Conservation (phyloP, 2,888 invertebrate genomes). For the Octodonta nipae region DNA sequence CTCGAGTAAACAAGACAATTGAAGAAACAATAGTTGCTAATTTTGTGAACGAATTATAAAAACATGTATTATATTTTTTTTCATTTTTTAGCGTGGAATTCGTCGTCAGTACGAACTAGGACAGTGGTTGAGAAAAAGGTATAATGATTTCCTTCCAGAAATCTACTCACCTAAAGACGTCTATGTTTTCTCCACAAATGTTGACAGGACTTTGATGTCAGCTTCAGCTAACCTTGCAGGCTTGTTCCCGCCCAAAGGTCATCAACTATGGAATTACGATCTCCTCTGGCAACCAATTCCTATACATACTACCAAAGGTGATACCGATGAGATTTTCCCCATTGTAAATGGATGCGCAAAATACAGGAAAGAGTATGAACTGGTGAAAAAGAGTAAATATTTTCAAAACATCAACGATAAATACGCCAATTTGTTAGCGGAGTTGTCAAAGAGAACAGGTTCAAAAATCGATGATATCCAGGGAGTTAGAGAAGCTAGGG, state of each 20-base stretch:
- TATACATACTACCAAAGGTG: too few relatives aligned
- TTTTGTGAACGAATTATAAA: too few relatives aligned
- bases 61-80: too few relatives aligned
- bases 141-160: slow-evolving; percentile 38
- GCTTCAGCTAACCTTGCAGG: slow-evolving; percentile 69
- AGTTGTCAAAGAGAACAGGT: slow-evolving; percentile 49
- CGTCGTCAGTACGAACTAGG: slow-evolving; percentile 7
- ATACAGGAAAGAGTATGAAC: slow-evolving; percentile 37
- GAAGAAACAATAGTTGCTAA: too few relatives aligned
- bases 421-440: slow-evolving; percentile 48
- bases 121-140: slow-evolving; percentile 7
- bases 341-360: background rate
- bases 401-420: slow-evolving; percentile 38
- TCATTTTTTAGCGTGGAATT: slow-evolving; percentile 10
- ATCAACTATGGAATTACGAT: slow-evolving; percentile 31
- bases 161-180: slow-evolving; percentile 44
- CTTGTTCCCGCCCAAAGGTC: slow-evolving; percentile 47
- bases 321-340: too few relatives aligned
- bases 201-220: slow-evolving; percentile 79
- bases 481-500: slow-evolving; percentile 2
- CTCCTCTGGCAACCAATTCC: slow-evolving; percentile 56
- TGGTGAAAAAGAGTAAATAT: too few relatives aligned
- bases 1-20: too few relatives aligned
- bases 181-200: slow-evolving; percentile 59
- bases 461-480: slow-evolving; percentile 4